These are phyloP conservation scores for Papilio helenus DNA, from an alignment of 1,140 invertebrate species.

Conservation along the genomic window DNA sequence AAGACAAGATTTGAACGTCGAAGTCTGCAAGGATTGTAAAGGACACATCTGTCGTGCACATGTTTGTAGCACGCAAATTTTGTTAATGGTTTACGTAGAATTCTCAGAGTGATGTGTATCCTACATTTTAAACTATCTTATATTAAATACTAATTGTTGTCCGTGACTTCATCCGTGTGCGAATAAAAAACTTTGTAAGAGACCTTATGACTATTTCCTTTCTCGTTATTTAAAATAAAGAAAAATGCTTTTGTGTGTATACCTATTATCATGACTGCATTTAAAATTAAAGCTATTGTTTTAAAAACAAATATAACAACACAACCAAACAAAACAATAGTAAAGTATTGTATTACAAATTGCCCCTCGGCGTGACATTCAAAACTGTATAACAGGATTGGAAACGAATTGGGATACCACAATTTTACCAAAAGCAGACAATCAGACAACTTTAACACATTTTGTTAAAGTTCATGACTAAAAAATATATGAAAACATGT, in stretches of 20 bases:
- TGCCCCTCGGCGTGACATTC: background rate
- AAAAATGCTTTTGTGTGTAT: too few species aligned
- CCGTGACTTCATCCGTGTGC: too few species aligned
- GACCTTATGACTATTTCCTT: too few species aligned
- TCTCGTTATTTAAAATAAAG: too few species aligned
- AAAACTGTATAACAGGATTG: background rate
- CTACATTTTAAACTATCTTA: background rate
- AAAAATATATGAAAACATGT: background rate
- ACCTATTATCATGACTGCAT: too few species aligned
- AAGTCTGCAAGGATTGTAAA: background rate
- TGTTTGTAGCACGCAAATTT: conserved; percentile 24
- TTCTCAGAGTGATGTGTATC: background rate
- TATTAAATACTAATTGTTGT: background rate
- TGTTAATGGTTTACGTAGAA: background rate
- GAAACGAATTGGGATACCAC: too few species aligned
- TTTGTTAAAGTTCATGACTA: background rate
- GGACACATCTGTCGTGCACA: conserved; percentile 27
- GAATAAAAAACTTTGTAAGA: too few species aligned
- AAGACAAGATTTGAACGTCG: background rate
- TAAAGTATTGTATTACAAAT: too few species aligned
- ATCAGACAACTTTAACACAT: background rate
- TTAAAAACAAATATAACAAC: too few species aligned
- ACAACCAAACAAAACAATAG: too few species aligned
- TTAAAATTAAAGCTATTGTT: too few species aligned
- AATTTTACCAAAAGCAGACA: too few species aligned